Conservation (phyloP, 2,113 vertebrate species). For the Sylvicapra grimmia region DNA sequence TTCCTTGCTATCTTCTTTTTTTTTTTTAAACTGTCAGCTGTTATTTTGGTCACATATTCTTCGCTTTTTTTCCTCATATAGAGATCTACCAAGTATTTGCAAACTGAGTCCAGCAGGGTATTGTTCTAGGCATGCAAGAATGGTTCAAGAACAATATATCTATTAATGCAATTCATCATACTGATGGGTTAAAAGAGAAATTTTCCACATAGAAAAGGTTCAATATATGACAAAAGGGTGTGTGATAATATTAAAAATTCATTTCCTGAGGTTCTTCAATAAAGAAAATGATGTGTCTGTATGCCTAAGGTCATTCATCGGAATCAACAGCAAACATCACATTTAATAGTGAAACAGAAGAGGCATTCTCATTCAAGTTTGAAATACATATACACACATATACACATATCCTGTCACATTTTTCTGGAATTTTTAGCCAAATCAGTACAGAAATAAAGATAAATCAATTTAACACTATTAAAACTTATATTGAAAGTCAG, state of each 20-base stretch:
- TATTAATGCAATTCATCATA: not conserved
- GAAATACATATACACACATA: not conserved
- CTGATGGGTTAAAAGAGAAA: not conserved
- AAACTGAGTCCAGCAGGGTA: conserved; percentile 2
- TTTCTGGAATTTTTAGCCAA: not conserved
- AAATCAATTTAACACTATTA: not conserved
- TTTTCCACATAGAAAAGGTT: not conserved
- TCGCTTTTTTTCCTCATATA: not conserved
- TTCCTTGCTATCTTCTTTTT: not conserved
- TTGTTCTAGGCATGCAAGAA: not conserved
- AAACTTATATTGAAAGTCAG: not conserved
- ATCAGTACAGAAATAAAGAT: not conserved
- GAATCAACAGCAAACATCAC: not conserved
- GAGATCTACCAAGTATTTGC: not conserved
- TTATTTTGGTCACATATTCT: not conserved
- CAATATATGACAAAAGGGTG: not conserved
- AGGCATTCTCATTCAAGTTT: not conserved
- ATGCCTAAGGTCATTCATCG: not conserved
- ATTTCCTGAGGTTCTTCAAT: not conserved
- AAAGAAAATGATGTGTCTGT: not conserved
- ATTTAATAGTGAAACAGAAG: not conserved
- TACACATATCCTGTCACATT: not conserved
- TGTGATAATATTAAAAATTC: conserved; percentile 4
- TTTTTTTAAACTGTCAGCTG: not conserved
- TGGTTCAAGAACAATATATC: conserved; percentile 18